phyloP scores from a whole-genome alignment of 2,888 invertebrate species.

The Tyria jacobaeae region DNA sequence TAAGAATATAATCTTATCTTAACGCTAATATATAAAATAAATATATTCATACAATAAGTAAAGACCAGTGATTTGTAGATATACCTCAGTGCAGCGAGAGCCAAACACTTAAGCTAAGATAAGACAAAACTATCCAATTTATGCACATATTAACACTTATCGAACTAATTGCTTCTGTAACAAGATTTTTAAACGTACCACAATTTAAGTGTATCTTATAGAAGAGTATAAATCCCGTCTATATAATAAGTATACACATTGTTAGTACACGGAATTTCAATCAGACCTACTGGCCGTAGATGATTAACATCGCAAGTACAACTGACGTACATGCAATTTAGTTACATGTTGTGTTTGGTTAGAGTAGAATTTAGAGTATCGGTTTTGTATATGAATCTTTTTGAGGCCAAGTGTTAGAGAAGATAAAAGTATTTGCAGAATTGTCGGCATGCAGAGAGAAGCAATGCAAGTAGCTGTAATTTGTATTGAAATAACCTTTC shows the following conservation, averaged over 20 bases:
- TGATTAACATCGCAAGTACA: constrained; percentile 40
- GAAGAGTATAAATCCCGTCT: constrained; percentile 76
- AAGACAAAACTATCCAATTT: constrained; percentile 63
- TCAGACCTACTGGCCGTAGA: constrained; percentile 59
- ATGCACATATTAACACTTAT: constrained; percentile 75
- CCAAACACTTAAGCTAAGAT: constrained; percentile 39
- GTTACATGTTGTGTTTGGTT: constrained; percentile 13
- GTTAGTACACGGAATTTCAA: constrained; percentile 85
- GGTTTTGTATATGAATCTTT: constrained; percentile 34
- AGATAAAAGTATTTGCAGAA: constrained; percentile 84
- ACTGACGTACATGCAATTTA: constrained; percentile 27
- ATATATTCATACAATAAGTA: constrained; percentile 27
- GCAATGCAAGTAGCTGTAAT: constrained; percentile 84
- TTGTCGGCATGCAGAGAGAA: constrained; percentile 81
- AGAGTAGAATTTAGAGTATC: constrained; percentile 41
- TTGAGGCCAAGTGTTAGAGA: constrained; percentile 65
- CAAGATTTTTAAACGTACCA: constrained; percentile 72
- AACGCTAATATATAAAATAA: not conserved
- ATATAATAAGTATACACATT: constrained; percentile 76
- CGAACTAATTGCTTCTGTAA: constrained; percentile 76
- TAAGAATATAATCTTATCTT: not conserved
- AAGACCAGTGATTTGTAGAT: constrained; percentile 42
- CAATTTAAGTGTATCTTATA: constrained; percentile 74
- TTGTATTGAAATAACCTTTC: constrained; percentile 85
- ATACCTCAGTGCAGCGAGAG: constrained; percentile 24